Conservation (phyloP, 2,113 vertebrate species). For the Deroptyus accipitrinus region DNA sequence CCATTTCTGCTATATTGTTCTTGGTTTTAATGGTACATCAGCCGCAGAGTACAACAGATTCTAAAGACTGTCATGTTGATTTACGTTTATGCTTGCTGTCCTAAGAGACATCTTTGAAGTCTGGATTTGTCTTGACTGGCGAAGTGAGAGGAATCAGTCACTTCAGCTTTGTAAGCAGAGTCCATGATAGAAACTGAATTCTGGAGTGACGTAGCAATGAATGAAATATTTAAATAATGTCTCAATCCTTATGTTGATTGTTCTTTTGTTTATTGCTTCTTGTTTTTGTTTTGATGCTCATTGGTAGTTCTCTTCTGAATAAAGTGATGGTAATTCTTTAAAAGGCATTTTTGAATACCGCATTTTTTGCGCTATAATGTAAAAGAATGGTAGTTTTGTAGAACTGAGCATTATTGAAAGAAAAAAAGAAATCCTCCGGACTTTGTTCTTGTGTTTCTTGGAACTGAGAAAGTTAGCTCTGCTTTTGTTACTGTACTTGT, state of each 20-base stretch:
- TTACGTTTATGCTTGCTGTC: not conserved
- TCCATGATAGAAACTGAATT: not conserved
- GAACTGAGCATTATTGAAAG: not conserved
- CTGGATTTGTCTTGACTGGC: not conserved
- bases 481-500: constrained; percentile 5
- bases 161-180: not conserved
- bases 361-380: not conserved
- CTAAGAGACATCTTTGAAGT: not conserved
- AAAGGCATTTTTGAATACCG: not conserved
- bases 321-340: not conserved
- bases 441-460: not conserved
- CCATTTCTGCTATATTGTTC: not conserved
- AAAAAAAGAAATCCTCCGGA: not conserved
- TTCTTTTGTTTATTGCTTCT: not conserved
- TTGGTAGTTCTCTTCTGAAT: not conserved
- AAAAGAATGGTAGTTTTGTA: not conserved
- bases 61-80: not conserved
- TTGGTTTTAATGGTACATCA: not conserved
- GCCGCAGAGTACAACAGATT: not conserved
- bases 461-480: not conserved
- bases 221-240: not conserved
- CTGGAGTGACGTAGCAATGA: not conserved
- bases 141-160: not conserved
- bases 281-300: not conserved
- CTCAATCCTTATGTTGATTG: not conserved